Evolutionary conservation across 2,113 vertebrate species (phyloP).

Genomic region (Rhinogobius similis): DNA sequence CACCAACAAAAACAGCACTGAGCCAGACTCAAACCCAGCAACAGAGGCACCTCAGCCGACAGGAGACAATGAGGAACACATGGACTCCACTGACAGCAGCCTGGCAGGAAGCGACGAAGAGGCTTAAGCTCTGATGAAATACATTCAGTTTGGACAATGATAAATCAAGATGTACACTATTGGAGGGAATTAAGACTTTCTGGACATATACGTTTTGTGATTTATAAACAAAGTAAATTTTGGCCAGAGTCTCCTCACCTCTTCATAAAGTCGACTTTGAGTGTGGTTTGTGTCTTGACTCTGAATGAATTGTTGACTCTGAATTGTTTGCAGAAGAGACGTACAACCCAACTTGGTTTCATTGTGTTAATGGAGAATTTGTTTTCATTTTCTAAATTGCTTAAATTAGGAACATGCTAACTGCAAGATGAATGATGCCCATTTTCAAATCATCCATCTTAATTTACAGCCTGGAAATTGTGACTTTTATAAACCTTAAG

Average conservation of each 20-base stretch:
- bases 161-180: conserved; percentile 10
- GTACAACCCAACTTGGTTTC: not conserved
- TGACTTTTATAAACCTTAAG: not conserved
- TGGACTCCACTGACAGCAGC: conserved; percentile 89
- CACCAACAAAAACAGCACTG: conserved; percentile 39
- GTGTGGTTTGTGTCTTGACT: not conserved
- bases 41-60: conserved; percentile 24
- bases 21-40: conserved; percentile 19
- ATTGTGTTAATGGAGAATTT: not conserved
- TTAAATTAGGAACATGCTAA: not conserved
- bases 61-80: conserved; percentile 58
- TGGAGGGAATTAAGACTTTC: not conserved
- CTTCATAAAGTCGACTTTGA: not conserved
- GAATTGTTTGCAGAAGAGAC: not conserved
- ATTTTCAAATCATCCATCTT: not conserved
- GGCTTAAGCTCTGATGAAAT: conserved; percentile 43
- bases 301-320: not conserved
- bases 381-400: not conserved
- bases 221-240: not conserved
- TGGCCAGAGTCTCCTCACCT: not conserved
- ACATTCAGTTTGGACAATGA: conserved; percentile 14
- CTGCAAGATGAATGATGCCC: too few relatives aligned
- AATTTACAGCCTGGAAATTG: not conserved
- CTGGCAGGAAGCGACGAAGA: conserved; percentile 87
- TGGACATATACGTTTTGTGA: not conserved